Conservation (phyloP, 2,888 invertebrate species). For the Cerastis leucographa region DNA sequence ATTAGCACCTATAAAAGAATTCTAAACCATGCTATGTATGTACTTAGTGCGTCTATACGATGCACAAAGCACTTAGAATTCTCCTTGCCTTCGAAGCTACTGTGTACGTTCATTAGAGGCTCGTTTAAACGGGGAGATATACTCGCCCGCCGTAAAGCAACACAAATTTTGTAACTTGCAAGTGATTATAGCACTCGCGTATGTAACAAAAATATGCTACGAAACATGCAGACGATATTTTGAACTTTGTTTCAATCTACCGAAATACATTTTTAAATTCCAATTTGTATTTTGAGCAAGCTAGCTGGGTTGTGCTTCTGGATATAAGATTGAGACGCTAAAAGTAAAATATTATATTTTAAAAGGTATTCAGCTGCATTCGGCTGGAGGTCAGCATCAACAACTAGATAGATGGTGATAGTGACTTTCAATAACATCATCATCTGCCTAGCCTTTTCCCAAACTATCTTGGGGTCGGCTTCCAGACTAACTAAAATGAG, state of each 20-base stretch:
- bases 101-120: constrained; percentile 21
- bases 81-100: constrained; percentile 1
- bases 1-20: constrained; percentile 25
- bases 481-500: too few relatives aligned
- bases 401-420: background rate
- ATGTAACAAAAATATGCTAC: background rate
- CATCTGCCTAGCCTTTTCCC: too few relatives aligned
- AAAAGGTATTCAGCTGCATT: background rate
- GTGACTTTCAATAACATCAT: too few relatives aligned
- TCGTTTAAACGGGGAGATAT: constrained; percentile 9
- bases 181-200: background rate
- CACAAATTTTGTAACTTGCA: background rate
- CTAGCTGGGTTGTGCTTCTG: too few relatives aligned
- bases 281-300: background rate
- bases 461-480: too few relatives aligned
- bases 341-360: background rate
- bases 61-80: constrained; percentile 22
- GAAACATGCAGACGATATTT: background rate
- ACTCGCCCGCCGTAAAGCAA: background rate
- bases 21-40: constrained; percentile 1
- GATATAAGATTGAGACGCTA: background rate
- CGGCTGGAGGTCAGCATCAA: background rate
- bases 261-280: background rate
- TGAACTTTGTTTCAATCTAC: background rate
- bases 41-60: background rate